phyloP scores from a whole-genome alignment of 2,888 invertebrate species.

The Orthosia gracilis region DNA sequence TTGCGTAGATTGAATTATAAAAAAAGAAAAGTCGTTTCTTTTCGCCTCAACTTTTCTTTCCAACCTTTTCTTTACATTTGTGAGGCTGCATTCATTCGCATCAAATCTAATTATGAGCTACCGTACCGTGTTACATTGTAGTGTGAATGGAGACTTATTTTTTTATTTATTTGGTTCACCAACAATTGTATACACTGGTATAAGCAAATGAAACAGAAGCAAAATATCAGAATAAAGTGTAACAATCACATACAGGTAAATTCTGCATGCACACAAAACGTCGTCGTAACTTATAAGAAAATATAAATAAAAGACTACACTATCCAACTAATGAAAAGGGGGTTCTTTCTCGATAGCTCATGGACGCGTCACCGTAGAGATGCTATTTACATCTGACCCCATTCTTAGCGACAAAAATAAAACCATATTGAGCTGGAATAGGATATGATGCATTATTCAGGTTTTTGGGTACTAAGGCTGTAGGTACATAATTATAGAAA shows the following conservation, averaged over 20 bases:
- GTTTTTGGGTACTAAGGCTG: not conserved
- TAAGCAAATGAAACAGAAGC: no score
- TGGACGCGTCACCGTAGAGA: constrained; percentile 49
- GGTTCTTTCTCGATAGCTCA: constrained; percentile 30
- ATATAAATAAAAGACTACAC: no score
- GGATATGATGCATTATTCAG: constrained; percentile 11
- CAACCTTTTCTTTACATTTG: constrained; percentile 25
- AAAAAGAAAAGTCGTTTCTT: constrained; percentile 33
- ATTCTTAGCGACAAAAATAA: constrained; percentile 40
- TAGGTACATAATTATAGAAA: not conserved
- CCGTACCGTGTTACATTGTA: constrained; percentile 10
- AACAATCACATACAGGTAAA: no score
- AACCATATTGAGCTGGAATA: constrained; percentile 44
- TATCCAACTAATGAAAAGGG: no score
- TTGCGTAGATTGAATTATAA: constrained; percentile 37
- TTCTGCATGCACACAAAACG: no score
- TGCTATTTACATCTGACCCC: constrained; percentile 61
- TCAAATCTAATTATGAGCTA: constrained; percentile 42
- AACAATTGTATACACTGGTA: no score
- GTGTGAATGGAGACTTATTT: constrained; percentile 44
- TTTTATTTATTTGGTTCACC: no score
- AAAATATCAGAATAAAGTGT: no score
- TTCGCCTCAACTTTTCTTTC: constrained; percentile 28
- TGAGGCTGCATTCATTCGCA: constrained; percentile 31
- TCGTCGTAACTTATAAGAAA: no score